Evolutionary conservation across 2,797 vertebrate species (phyloP).

Genomic region (Pempheris klunzingeri): DNA sequence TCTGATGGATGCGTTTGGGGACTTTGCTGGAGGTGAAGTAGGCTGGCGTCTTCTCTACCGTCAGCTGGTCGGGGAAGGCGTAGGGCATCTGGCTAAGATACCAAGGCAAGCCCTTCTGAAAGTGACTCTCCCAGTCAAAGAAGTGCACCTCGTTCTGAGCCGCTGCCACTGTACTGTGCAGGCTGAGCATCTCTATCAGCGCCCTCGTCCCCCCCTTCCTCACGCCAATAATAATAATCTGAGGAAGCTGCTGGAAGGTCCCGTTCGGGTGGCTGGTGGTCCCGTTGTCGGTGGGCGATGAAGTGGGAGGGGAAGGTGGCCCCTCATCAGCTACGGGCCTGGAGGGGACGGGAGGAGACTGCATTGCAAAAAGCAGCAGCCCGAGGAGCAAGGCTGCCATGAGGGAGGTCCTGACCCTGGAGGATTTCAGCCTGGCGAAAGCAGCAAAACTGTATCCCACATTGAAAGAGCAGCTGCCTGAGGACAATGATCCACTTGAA

Average conservation of each 20-base stretch:
- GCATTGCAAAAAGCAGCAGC: conserved; percentile 89
- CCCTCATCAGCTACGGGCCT: conserved; percentile 73
- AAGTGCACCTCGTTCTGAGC: conserved; percentile 97
- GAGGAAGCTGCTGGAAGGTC: conserved; percentile 89
- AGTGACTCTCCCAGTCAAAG: conserved; percentile 97
- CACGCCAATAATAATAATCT: conserved; percentile 95
- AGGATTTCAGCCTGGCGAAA: conserved; percentile 86
- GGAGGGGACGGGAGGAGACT: conserved; percentile 87
- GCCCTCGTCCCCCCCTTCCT: conserved; percentile 97
- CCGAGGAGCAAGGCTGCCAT: conserved; percentile 92
- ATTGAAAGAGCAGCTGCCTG: conserved; percentile 74
- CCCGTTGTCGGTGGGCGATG: conserved; percentile 66
- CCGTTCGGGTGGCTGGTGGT: conserved; percentile 83
- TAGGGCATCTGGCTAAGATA: conserved; percentile 95
- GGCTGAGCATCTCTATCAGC: conserved; percentile 95
- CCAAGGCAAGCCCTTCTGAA: conserved; percentile 91
- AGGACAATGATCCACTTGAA: conserved; percentile 62
- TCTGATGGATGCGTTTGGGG: conserved; percentile 90
- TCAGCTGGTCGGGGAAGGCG: conserved; percentile 89
- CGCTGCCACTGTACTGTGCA: conserved; percentile 91
- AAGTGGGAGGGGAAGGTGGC: conserved; percentile 49
- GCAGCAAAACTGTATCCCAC: conserved; percentile 82
- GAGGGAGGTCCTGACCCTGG: conserved; percentile 86
- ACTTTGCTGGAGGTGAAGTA: conserved; percentile 95
- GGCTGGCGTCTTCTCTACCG: conserved; percentile 96